These are phyloP conservation scores for Phrixothrix hirtus DNA, from an alignment of 2,888 invertebrate species.

Conservation along the genomic window DNA sequence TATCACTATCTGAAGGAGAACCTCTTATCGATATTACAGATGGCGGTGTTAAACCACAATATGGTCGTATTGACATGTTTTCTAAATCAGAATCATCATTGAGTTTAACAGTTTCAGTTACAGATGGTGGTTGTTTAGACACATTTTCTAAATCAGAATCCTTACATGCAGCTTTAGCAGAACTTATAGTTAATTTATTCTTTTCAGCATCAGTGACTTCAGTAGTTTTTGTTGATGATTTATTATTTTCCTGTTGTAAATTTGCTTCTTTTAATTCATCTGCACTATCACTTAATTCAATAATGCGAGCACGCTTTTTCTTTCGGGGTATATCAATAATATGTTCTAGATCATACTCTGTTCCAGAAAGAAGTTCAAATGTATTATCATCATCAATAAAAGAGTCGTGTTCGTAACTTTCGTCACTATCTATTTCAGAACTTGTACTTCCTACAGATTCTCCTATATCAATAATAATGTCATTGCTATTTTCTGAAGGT, in stretches of 20 bases:
- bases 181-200: constrained; percentile 1
- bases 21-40: constrained; percentile 24
- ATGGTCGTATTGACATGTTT: constrained; percentile 31
- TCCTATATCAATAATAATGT: constrained; percentile 50
- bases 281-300: constrained; percentile 11
- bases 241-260: constrained; percentile 1
- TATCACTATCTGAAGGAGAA: constrained; percentile 24
- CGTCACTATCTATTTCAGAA: constrained; percentile 39
- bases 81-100: constrained; percentile 27
- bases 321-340: constrained; percentile 1
- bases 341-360: constrained; percentile 42
- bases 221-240: background rate
- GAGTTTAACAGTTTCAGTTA: background rate
- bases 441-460: constrained; percentile 49
- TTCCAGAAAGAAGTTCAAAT: constrained; percentile 45
- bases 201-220: background rate
- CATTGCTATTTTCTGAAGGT: constrained; percentile 51
- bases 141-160: no score
- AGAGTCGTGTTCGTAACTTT: constrained; percentile 44
- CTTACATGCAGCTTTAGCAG: constrained; percentile 11
- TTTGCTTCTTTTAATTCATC: no score
- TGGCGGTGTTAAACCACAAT: constrained; percentile 30
- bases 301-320: constrained; percentile 10
- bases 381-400: constrained; percentile 44
- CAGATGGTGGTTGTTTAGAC: no score